Evolutionary conservation across 2,113 vertebrate species (phyloP).

Genomic region (Thomomys bottae): DNA sequence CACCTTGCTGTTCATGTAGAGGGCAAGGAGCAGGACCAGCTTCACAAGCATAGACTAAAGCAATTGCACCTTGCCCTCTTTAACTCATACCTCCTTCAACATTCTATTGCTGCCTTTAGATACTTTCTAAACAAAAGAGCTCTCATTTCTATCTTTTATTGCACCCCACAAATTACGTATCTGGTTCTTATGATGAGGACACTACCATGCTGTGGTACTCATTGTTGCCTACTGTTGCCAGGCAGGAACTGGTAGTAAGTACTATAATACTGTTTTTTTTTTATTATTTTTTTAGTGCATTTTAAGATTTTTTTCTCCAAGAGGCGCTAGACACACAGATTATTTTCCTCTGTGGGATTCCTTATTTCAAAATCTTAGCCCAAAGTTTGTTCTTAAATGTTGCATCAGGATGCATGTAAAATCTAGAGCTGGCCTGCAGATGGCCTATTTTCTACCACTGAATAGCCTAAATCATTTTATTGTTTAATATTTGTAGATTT

Average conservation of each 20-base stretch:
- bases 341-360: not conserved
- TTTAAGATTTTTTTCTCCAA: not conserved
- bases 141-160: not conserved
- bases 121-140: not conserved
- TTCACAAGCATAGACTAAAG: not conserved
- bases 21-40: not conserved
- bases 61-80: too few species aligned
- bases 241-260: not conserved
- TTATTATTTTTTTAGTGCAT: too few species aligned
- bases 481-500: constrained; percentile 25
- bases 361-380: constrained; percentile 34
- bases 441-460: not conserved
- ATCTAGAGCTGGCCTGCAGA: not conserved
- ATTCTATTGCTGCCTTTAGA: not conserved
- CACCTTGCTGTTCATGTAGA: constrained; percentile 7
- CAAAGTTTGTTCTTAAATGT: not conserved
- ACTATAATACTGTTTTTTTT: too few species aligned
- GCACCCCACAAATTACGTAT: not conserved
- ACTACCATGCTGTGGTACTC: not conserved
- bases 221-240: not conserved
- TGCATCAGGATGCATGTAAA: not conserved
- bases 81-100: not conserved
- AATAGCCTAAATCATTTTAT: not conserved
- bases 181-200: not conserved
- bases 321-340: not conserved